Conservation (phyloP, 2,888 invertebrate species). For the Mesopsocus fuscifrons region DNA sequence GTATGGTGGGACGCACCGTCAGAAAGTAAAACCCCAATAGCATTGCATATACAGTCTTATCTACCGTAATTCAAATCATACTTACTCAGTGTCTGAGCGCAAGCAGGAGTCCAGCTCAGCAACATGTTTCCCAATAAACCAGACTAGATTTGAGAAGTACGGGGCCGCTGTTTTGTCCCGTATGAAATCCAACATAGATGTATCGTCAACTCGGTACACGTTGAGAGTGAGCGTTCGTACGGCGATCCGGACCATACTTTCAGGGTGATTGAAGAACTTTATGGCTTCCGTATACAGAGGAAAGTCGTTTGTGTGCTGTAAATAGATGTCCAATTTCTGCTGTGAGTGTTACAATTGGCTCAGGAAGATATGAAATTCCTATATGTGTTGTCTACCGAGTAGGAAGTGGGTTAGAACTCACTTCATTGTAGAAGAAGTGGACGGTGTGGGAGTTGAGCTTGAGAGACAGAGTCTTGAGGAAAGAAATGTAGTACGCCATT, state of each 20-base stretch:
- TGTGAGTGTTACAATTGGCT: constrained; percentile 8
- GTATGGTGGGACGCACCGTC: no score
- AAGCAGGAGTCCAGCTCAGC: constrained; percentile 89
- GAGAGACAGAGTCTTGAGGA: constrained; percentile 91
- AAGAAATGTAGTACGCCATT: constrained; percentile 99
- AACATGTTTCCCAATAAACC: constrained; percentile 97
- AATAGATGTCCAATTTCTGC: constrained; percentile 17
- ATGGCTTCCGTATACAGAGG: constrained; percentile 98
- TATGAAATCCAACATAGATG: constrained; percentile 88
- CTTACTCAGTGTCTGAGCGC: constrained; percentile 87
- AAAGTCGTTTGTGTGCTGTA: constrained; percentile 92
- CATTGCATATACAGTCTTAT: no score
- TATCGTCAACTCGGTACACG: constrained; percentile 86
- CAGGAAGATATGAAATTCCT: constrained; percentile 1
- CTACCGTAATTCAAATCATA: no score
- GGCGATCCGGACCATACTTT: constrained; percentile 98
- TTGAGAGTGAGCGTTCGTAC: constrained; percentile 94
- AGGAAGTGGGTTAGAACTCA: constrained; percentile 21
- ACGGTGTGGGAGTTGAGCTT: constrained; percentile 96
- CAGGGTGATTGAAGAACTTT: constrained; percentile 97
- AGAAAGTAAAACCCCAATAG: no score
- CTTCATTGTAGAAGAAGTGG: constrained; percentile 99
- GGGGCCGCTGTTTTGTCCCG: constrained; percentile 92
- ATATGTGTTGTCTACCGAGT: neutral
- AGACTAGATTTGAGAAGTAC: constrained; percentile 95